A percentile compares a stretch with the other conserved stretches of the same genome.
Conservation (phyloP, 1,140 invertebrate species). For the Pogonomyrmex barbatus region DNA sequence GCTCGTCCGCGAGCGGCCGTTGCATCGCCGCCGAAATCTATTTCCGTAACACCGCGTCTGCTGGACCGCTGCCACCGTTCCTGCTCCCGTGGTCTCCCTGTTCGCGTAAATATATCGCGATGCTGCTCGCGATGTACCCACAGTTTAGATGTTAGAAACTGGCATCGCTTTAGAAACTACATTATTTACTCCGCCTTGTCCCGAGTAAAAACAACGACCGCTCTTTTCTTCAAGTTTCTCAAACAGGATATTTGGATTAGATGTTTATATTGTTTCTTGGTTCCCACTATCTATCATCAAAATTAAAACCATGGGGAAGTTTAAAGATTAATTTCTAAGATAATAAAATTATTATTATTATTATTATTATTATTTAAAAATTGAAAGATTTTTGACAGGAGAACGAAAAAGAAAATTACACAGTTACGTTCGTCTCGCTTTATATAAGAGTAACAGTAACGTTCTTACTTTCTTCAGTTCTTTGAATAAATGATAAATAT, state of each 20-base stretch:
- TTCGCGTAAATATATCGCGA: constrained; percentile 84
- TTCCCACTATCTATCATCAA: not conserved
- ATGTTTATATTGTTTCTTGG: not conserved
- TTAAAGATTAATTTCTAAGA: not conserved
- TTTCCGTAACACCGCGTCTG: constrained; percentile 78
- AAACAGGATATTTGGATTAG: not conserved
- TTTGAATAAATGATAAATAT: not conserved
- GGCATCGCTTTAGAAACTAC: constrained; percentile 15
- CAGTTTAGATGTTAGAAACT: constrained; percentile 42
- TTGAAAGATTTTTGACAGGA: not conserved
- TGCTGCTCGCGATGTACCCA: constrained; percentile 40
- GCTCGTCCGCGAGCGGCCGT: constrained; percentile 69
- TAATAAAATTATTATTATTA: not conserved
- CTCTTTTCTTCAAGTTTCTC: not conserved
- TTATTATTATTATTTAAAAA: not conserved
- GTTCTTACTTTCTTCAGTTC: not conserved
- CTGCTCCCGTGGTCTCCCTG: constrained; percentile 80
- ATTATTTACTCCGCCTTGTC: not conserved
- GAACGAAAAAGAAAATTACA: not conserved
- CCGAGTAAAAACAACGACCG: not conserved
- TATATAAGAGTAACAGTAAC: not conserved
- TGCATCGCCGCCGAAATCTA: constrained; percentile 80
- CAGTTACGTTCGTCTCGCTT: not conserved
- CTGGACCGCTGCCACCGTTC: constrained; percentile 84
- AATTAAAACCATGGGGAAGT: not conserved